Evolutionary conservation across 2,113 vertebrate genomes (phyloP).

Genomic region (Procavia capensis): DNA sequence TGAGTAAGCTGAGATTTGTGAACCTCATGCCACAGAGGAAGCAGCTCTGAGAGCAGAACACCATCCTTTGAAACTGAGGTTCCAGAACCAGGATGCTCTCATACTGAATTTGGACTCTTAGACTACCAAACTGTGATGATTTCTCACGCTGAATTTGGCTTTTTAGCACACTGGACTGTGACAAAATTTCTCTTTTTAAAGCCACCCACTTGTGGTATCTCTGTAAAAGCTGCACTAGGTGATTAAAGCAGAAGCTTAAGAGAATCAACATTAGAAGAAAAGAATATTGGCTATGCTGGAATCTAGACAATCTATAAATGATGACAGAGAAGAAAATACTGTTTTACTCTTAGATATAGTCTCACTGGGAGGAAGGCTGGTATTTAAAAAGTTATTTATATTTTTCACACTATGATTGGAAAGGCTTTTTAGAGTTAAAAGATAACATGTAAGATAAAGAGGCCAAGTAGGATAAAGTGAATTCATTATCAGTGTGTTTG

Average conservation of each 20-base stretch:
- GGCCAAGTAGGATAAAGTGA: background rate
- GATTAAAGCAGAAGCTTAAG: background rate
- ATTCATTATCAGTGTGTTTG: background rate
- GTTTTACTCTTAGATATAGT: background rate
- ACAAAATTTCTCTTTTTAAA: too few relatives aligned
- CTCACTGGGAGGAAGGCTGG: background rate
- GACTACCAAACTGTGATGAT: too few relatives aligned
- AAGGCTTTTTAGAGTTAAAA: slow-evolving; percentile 43
- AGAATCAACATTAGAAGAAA: slow-evolving; percentile 25
- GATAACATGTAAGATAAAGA: background rate
- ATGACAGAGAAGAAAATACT: background rate
- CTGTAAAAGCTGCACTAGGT: too few relatives aligned
- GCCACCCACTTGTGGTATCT: too few relatives aligned
- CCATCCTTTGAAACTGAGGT: too few relatives aligned
- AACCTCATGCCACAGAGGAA: too few relatives aligned
- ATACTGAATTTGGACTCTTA: too few relatives aligned
- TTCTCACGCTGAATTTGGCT: too few relatives aligned
- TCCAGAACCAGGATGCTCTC: too few relatives aligned
- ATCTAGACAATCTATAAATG: slow-evolving; percentile 14
- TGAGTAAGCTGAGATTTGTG: too few relatives aligned
- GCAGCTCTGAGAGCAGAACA: too few relatives aligned
- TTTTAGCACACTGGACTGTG: too few relatives aligned
- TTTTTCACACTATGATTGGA: slow-evolving; percentile 12
- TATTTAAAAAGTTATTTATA: slow-evolving; percentile 31
- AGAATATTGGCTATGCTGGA: background rate